phyloP scores from a whole-genome alignment of 2,113 vertebrate species.

The Elephas maximus region DNA sequence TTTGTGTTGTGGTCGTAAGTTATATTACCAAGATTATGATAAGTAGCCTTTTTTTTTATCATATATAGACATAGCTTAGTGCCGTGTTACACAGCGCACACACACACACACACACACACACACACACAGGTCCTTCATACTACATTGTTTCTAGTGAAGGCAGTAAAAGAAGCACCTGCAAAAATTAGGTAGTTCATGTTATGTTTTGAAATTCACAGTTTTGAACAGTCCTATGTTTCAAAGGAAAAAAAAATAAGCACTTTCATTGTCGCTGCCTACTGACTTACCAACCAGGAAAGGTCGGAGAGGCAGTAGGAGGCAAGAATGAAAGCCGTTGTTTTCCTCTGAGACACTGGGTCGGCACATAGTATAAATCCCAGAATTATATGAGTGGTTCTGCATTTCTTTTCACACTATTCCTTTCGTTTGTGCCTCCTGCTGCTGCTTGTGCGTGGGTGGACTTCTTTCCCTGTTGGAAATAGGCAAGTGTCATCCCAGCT shows the following conservation, averaged over 20 bases:
- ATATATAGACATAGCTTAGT: background rate
- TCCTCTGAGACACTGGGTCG: background rate
- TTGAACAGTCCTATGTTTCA: constrained; percentile 13
- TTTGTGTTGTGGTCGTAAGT: background rate
- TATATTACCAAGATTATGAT: background rate
- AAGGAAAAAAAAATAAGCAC: background rate
- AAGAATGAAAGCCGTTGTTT: constrained; percentile 64
- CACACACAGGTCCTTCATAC: background rate
- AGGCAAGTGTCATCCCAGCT: constrained; percentile 19
- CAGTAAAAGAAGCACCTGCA: background rate
- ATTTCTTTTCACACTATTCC: constrained; percentile 51
- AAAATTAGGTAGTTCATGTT: background rate
- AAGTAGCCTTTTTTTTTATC: background rate
- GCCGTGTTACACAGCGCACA: background rate
- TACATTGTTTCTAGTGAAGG: background rate
- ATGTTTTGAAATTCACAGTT: constrained; percentile 55
- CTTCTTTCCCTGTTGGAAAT: constrained; percentile 13
- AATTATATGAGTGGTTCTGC: background rate
- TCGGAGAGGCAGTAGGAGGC: constrained; percentile 16
- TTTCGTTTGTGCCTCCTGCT: background rate
- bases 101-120: background rate
- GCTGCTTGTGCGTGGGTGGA: background rate
- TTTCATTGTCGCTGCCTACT: constrained; percentile 60
- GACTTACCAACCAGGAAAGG: constrained; percentile 33
- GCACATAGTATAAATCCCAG: background rate